These are phyloP conservation scores for Epistrophe eligans DNA, from an alignment of 2,888 invertebrate genomes.

Conservation along the genomic window DNA sequence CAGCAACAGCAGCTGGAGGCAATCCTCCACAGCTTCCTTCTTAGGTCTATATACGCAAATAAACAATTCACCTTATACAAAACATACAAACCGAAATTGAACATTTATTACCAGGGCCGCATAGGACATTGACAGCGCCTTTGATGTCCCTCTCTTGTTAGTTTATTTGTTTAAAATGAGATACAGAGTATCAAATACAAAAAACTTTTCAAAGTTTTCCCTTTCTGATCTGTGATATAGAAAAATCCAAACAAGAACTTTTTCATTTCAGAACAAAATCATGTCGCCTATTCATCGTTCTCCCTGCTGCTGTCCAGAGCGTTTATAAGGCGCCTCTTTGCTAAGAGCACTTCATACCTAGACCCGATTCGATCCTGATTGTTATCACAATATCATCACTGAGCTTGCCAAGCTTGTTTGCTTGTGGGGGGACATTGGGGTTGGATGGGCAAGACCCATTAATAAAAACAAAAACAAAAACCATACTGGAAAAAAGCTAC, in stretches of 20 bases:
- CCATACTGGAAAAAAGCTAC: conserved; percentile 57
- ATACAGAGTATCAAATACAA: too few relatives aligned
- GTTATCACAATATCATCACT: background rate
- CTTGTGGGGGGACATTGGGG: background rate
- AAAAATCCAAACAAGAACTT: too few relatives aligned
- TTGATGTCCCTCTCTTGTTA: too few relatives aligned
- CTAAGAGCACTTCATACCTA: background rate
- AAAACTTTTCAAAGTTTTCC: too few relatives aligned
- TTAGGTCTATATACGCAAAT: conserved; percentile 37
- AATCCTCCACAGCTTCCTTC: conserved; percentile 38
- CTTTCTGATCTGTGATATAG: too few relatives aligned
- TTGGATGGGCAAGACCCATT: background rate
- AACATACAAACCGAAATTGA: conserved; percentile 18
- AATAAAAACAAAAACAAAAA: conserved; percentile 26
- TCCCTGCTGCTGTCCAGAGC: too few relatives aligned
- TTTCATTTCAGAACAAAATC: too few relatives aligned
- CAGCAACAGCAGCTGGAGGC: conserved; percentile 55
- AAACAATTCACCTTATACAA: conserved; percentile 48
- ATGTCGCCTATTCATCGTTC: too few relatives aligned
- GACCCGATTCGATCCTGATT: background rate
- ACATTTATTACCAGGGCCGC: background rate
- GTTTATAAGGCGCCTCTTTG: background rate
- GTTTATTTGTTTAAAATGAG: too few relatives aligned
- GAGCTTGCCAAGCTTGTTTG: background rate
- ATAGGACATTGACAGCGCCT: background rate